A percentile compares a stretch with the other conserved stretches of the same genome.
These are phyloP conservation scores for Alligator sinensis DNA, from an alignment of 2,113 vertebrate genomes.

Conservation along the genomic window DNA sequence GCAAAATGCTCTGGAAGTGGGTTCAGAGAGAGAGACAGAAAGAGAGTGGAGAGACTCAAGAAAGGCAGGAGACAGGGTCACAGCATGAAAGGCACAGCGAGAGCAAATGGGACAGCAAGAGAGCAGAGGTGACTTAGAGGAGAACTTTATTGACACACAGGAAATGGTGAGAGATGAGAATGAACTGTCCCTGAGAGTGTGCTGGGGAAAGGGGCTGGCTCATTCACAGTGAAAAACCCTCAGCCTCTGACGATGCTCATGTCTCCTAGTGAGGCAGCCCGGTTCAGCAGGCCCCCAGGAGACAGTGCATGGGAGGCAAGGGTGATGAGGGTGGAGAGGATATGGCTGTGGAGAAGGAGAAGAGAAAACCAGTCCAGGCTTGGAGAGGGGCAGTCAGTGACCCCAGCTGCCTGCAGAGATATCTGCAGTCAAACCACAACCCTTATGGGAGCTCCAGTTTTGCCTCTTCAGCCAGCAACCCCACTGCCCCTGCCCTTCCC, in stretches of 20 bases:
- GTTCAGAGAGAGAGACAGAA: too few relatives aligned
- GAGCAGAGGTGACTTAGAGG: background rate
- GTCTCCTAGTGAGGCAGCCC: too few relatives aligned
- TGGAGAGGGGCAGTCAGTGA: background rate
- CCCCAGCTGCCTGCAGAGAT: too few relatives aligned
- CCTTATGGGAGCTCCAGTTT: too few relatives aligned
- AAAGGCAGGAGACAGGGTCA: background rate
- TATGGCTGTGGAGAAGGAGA: background rate
- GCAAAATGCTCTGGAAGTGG: too few relatives aligned
- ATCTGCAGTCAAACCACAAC: too few relatives aligned
- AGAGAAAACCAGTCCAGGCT: background rate
- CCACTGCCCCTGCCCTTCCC: background rate
- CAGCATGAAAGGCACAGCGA: background rate
- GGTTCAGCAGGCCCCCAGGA: background rate
- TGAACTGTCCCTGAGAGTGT: background rate
- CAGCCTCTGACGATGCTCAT: too few relatives aligned
- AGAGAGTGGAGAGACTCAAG: too few relatives aligned
- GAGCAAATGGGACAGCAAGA: background rate
- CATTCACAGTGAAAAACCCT: too few relatives aligned
- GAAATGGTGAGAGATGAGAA: background rate
- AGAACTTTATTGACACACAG: background rate
- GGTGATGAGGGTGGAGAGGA: background rate
- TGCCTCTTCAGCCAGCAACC: too few relatives aligned
- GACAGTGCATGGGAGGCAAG: background rate
- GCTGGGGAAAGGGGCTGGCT: background rate